Conservation (phyloP, 2,888 invertebrate genomes). For the Temnothorax ravouxi region DNA sequence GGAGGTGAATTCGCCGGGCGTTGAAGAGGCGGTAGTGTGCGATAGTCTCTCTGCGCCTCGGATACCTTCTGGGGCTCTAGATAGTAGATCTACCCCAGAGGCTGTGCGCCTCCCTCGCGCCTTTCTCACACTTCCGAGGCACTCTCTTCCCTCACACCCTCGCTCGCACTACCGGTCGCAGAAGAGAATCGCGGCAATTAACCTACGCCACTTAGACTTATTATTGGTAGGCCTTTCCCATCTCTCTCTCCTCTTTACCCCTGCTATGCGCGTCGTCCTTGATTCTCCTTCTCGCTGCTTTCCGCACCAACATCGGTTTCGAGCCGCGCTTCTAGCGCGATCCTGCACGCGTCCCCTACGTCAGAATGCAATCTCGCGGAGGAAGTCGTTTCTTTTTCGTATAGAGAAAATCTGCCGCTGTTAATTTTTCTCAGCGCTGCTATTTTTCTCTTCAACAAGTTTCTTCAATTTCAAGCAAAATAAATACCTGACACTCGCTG, state of each 20-base stretch:
- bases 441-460: constrained; percentile 2
- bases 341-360: not conserved
- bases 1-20: constrained; percentile 48
- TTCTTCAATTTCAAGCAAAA: not conserved
- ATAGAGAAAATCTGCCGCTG: not conserved
- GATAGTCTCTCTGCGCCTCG: constrained; percentile 64
- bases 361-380: not conserved
- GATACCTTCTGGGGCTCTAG: constrained; percentile 61
- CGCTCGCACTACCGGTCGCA: constrained; percentile 67
- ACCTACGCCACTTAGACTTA: constrained; percentile 80
- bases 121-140: constrained; percentile 27
- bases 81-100: constrained; percentile 76
- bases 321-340: constrained; percentile 19
- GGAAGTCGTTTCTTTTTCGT: not conserved
- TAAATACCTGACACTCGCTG: not conserved
- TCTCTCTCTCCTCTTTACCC: no score
- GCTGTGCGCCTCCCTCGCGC: constrained; percentile 66
- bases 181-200: constrained; percentile 79
- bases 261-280: constrained; percentile 11
- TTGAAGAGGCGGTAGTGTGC: constrained; percentile 63
- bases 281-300: not conserved
- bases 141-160: constrained; percentile 40
- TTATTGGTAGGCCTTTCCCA: constrained; percentile 62
- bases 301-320: not conserved
- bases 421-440: not conserved